Evolutionary conservation across 2,113 vertebrate genomes (phyloP).

Genomic region (Perca fluviatilis): DNA sequence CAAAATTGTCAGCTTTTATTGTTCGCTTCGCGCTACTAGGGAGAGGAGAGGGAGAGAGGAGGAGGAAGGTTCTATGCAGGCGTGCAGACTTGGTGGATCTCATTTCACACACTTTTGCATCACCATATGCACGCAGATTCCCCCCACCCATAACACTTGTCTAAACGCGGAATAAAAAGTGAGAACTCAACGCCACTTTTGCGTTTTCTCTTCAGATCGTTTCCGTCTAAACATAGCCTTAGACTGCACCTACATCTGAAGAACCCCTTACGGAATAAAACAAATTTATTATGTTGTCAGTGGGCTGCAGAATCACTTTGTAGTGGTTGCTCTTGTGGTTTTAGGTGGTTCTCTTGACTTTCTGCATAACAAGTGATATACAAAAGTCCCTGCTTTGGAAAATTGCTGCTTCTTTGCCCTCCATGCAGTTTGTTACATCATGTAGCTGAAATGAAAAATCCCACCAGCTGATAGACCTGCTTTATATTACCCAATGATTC

Average conservation of each 20-base stretch:
- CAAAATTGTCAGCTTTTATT: too few relatives aligned
- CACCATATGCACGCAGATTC: too few relatives aligned
- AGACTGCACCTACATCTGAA: constrained; percentile 12
- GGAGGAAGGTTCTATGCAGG: too few relatives aligned
- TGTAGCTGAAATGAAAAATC: constrained; percentile 36
- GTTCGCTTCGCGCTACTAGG: too few relatives aligned
- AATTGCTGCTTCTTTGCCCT: constrained; percentile 5
- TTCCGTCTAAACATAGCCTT: too few relatives aligned
- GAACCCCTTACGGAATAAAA: constrained; percentile 12
- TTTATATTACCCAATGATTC: constrained; percentile 28
- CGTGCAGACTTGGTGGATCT: too few relatives aligned
- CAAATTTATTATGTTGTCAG: constrained; percentile 11
- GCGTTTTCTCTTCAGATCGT: too few relatives aligned
- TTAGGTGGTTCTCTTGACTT: not conserved
- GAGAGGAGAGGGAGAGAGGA: too few relatives aligned
- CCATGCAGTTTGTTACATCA: constrained; percentile 13
- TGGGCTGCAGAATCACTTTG: constrained; percentile 10
- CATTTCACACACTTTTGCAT: too few relatives aligned
- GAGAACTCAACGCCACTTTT: too few relatives aligned
- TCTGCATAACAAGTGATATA: constrained; percentile 18
- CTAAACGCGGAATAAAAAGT: too few relatives aligned
- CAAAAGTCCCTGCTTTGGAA: not conserved
- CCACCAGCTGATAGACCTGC: constrained; percentile 22
- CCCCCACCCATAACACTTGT: too few relatives aligned
- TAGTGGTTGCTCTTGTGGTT: constrained; percentile 10